phyloP scores from a whole-genome alignment of 1,140 invertebrate genomes.

The Zaprionus tsacasi region DNA sequence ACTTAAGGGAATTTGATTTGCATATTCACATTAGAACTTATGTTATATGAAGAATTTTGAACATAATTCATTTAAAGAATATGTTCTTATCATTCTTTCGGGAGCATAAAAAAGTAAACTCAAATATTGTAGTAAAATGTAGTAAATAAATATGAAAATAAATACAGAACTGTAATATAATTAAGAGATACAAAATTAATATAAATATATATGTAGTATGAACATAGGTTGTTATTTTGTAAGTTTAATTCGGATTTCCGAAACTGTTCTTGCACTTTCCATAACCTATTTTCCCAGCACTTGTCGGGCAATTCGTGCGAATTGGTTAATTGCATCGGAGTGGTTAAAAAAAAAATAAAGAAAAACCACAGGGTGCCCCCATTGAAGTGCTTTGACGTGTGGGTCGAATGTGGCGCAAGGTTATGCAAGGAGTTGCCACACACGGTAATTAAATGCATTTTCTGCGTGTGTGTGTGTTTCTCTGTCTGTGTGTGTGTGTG shows the following conservation, averaged over 20 bases:
- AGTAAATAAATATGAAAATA: too few relatives aligned
- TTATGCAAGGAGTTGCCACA: constrained; percentile 18
- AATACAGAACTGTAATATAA: too few relatives aligned
- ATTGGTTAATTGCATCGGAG: constrained; percentile 9
- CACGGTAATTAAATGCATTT: constrained; percentile 44
- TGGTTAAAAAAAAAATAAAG: neutral
- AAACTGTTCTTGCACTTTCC: neutral
- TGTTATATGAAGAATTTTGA: too few relatives aligned
- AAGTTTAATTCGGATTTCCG: neutral
- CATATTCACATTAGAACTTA: too few relatives aligned
- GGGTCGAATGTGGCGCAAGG: constrained; percentile 46
- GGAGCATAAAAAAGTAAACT: neutral
- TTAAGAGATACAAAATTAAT: too few relatives aligned
- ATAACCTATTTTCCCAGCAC: neutral
- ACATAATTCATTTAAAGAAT: neutral
- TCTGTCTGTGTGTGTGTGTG: neutral
- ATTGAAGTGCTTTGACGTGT: constrained; percentile 1
- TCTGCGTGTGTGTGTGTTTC: neutral
- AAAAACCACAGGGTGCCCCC: neutral
- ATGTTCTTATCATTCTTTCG: neutral
- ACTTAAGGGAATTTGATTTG: neutral
- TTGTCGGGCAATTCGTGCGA: neutral
- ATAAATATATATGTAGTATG: too few relatives aligned
- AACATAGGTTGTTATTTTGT: too few relatives aligned
- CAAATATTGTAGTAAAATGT: too few relatives aligned